A percentile compares a stretch with the other conserved stretches of the same genome.
phyloP scores from a whole-genome alignment of 2,113 vertebrate species.

The Menura novaehollandiae region DNA sequence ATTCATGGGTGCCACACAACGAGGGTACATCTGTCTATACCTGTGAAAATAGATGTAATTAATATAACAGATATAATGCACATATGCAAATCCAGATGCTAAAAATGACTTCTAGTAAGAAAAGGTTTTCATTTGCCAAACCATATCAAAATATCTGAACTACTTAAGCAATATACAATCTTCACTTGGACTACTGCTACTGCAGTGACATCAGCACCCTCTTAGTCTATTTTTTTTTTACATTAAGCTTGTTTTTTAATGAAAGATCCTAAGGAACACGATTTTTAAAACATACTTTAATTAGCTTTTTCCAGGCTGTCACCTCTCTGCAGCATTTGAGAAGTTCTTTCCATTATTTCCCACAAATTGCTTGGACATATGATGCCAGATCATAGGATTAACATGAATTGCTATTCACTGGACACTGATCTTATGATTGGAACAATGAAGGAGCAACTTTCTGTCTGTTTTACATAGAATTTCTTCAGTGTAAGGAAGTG shows the following conservation, averaged over 20 bases:
- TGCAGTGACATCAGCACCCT: neutral
- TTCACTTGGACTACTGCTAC: neutral
- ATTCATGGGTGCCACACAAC: conserved; percentile 68
- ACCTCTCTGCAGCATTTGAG: neutral
- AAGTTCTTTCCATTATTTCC: neutral
- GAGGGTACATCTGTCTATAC: conserved; percentile 70
- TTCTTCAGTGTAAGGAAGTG: neutral
- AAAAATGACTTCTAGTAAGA: conserved; percentile 56
- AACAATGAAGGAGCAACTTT: neutral
- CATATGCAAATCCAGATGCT: conserved; percentile 66
- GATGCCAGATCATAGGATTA: neutral
- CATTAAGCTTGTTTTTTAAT: neutral
- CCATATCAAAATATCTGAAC: neutral
- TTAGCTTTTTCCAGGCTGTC: neutral
- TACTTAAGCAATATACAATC: neutral
- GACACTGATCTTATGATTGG: neutral
- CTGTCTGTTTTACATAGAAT: neutral
- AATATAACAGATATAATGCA: conserved; percentile 75
- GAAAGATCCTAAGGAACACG: neutral
- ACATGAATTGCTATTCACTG: neutral
- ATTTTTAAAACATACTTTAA: neutral
- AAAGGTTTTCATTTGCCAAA: conserved; percentile 47
- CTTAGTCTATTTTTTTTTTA: neutral
- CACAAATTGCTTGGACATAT: neutral
- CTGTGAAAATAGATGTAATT: conserved; percentile 81